Conservation (phyloP, 2,888 invertebrate genomes). For the Mactromeris polynyma region DNA sequence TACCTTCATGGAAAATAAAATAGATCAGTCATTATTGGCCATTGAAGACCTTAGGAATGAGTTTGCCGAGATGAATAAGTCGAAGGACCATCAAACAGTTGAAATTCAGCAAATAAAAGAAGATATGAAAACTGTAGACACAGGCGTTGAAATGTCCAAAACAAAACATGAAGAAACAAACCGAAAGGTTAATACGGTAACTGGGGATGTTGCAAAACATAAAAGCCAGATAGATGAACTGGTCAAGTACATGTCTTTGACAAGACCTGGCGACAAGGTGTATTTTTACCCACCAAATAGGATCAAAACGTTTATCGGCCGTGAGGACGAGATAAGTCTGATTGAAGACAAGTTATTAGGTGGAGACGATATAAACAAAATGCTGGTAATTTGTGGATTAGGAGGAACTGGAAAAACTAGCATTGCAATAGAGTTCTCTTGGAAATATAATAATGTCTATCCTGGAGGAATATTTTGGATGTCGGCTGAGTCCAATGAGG, state of each 20-base stretch:
- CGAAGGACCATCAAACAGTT: background rate
- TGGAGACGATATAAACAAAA: background rate
- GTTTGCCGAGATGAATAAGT: background rate
- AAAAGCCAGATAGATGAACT: background rate
- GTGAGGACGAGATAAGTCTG: slow-evolving; percentile 3
- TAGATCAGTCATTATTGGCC: background rate
- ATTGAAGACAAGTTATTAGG: background rate
- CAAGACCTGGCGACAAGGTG: background rate
- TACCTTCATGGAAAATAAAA: background rate
- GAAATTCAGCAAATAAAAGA: background rate
- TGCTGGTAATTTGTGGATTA: slow-evolving; percentile 43
- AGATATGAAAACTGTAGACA: background rate
- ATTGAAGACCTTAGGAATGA: background rate
- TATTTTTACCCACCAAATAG: slow-evolving; percentile 31
- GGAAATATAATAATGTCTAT: slow-evolving; percentile 31
- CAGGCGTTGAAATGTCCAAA: background rate
- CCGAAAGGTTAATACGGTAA: background rate
- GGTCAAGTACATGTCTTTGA: background rate
- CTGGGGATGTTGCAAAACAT: background rate
- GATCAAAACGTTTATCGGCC: background rate
- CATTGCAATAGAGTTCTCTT: slow-evolving; percentile 53
- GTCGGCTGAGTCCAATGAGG: slow-evolving; percentile 33
- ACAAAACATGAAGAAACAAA: background rate
- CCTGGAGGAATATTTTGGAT: slow-evolving; percentile 54
- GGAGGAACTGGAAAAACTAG: slow-evolving; percentile 59